Evolutionary conservation across 2,113 vertebrate species (phyloP), one percentile per base, ranked within the genome.

Genomic region (Pyrgilauda ruficollis): DNA sequence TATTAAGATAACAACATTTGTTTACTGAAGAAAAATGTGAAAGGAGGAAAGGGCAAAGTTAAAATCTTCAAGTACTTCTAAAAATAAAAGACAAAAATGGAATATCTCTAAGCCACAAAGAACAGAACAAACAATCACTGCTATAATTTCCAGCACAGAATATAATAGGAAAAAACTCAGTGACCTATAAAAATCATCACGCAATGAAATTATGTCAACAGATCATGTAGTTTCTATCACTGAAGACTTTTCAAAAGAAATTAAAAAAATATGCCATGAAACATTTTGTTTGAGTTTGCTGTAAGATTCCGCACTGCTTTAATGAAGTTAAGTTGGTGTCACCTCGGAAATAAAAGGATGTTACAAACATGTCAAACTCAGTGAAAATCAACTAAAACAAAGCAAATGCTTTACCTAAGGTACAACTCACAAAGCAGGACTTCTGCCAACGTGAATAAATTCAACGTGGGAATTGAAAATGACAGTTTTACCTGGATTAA

Each of bases 361-460:
- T 43, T 46, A 75, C 49, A 86, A 80, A 66, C 28, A 46, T 7
- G 33, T 35, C 30, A 33, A 30, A 35, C 14, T 37, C 15, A 44
- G 6, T 4, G 15, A 90, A 30, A 75, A 37, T 4, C 52, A 87
- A 33, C 13, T 56, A 35, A 39, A 85, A 68, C 14, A 61, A 68
- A 62, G n/a, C 0, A 3, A 23, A 22, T 1, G 0, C 33, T 87
- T 58, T 20, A 55, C 47, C 15, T 5, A 21, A 58, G 44, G 5
- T 47, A 31, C 39, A 53, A 64, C 13, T n/a, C 62, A 72, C 24
- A 73, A 35, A 83, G 53, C 27, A 41, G 20, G 22, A 47, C 27
- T 69, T 62, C 18, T 44, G 13, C 37, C 0, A 0, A 58, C 0
- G 0, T 17, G 16, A 84, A 68, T 52, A 50, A 83, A 86, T 33